These are phyloP conservation scores for Fragum whitleyi DNA, from an alignment of 2,888 invertebrate species.

Conservation along the genomic window DNA sequence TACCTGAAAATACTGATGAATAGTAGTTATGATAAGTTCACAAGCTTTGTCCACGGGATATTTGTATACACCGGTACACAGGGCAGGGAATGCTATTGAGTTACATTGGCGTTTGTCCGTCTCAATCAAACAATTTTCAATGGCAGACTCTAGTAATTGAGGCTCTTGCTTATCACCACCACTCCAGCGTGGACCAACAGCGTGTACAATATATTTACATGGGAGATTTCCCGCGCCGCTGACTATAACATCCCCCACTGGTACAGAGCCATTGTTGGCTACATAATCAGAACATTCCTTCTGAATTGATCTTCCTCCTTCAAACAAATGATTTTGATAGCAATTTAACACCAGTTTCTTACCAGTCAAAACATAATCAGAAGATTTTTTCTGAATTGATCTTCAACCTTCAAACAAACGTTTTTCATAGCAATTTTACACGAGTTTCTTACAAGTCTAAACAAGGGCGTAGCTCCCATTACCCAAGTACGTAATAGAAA, in stretches of 20 bases:
- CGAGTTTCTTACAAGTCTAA: no score
- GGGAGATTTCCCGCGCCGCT: slow-evolving; percentile 50
- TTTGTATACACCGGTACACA: slow-evolving; percentile 70
- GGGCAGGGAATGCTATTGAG: slow-evolving; percentile 74
- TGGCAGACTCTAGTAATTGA: slow-evolving; percentile 38
- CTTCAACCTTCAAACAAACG: not conserved
- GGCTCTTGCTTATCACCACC: slow-evolving; percentile 58
- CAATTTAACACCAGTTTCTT: no score
- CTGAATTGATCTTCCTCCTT: slow-evolving; percentile 71
- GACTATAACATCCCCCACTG: slow-evolving; percentile 56
- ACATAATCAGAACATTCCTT: slow-evolving; percentile 66
- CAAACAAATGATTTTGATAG: not conserved
- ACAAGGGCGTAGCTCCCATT: no score
- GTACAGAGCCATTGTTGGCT: slow-evolving; percentile 37
- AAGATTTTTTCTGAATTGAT: not conserved
- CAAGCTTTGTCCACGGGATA: slow-evolving; percentile 52
- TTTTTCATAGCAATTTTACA: not conserved
- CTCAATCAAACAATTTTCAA: slow-evolving; percentile 50
- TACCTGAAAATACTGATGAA: slow-evolving; percentile 44
- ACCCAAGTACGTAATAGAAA: no score
- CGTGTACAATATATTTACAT: slow-evolving; percentile 24
- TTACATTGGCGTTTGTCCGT: slow-evolving; percentile 31
- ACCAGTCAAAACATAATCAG: not conserved
- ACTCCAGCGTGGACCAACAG: slow-evolving; percentile 66
- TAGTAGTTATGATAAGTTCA: slow-evolving; percentile 49